These are phyloP conservation scores for Thomomys bottae DNA, from an alignment of 2,113 vertebrate species.

Conservation along the genomic window DNA sequence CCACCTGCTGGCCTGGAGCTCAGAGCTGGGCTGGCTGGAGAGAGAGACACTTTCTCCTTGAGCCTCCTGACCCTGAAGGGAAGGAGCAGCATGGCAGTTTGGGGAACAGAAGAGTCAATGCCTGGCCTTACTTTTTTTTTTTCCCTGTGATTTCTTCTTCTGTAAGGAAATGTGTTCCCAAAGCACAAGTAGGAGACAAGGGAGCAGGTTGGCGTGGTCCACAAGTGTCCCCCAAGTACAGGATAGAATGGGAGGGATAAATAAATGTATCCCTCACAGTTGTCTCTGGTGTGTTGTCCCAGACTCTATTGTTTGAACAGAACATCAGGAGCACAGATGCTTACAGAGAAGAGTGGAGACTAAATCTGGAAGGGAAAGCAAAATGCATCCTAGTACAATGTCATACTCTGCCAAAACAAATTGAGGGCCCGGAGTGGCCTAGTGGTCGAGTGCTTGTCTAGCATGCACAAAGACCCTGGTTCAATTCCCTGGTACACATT, in stretches of 20 bases:
- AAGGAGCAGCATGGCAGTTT: too few species aligned
- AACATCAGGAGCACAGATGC: too few species aligned
- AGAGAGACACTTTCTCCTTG: background rate
- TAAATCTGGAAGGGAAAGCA: background rate
- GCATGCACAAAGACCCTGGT: too few species aligned
- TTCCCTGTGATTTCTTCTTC: background rate
- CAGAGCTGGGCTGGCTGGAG: background rate
- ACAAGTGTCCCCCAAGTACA: background rate
- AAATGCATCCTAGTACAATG: background rate
- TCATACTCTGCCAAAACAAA: background rate
- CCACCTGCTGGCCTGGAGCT: background rate
- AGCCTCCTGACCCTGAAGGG: too few species aligned
- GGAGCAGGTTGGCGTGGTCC: background rate
- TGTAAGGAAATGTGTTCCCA: background rate
- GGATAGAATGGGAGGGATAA: background rate
- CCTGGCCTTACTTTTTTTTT: background rate
- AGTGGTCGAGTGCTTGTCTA: too few species aligned
- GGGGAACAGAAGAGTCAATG: background rate
- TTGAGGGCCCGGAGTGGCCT: too few species aligned
- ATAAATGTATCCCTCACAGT: background rate
- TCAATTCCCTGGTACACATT: too few species aligned
- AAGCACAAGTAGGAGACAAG: background rate
- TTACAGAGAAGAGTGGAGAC: background rate
- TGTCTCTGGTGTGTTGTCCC: too few species aligned
- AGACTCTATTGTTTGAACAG: background rate